These are phyloP conservation scores for Gavialis gangeticus DNA, from an alignment of 2,113 vertebrate species.

Conservation along the genomic window DNA sequence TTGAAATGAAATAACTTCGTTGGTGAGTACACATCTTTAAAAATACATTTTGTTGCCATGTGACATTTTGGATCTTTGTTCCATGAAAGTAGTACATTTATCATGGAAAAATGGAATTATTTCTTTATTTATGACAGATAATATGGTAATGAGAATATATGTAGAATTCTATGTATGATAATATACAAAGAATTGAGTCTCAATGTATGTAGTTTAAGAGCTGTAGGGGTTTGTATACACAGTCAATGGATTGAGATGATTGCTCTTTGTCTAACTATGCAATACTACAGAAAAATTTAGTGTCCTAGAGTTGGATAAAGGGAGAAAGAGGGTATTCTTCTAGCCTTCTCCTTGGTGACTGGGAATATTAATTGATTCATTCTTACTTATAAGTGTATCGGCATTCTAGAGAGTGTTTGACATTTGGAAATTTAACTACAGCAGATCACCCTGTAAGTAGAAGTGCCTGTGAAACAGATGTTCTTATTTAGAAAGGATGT, in stretches of 20 bases:
- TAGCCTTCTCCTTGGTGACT: background rate
- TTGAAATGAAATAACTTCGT: background rate
- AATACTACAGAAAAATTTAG: background rate
- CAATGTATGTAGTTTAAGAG: rapidly evolving
- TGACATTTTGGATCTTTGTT: background rate
- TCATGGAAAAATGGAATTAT: background rate
- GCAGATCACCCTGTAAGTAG: constrained; percentile 60
- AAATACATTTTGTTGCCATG: background rate
- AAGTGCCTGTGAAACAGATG: constrained; percentile 65
- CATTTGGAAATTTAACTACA: constrained; percentile 74
- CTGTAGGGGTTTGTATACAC: background rate
- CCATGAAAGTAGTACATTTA: background rate
- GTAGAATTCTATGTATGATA: background rate
- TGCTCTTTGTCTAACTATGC: background rate
- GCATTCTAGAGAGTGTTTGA: constrained; percentile 68
- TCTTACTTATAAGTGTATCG: constrained; percentile 23
- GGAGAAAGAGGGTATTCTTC: background rate
- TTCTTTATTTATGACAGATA: background rate
- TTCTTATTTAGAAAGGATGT: constrained; percentile 67
- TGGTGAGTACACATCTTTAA: background rate
- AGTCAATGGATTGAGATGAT: background rate
- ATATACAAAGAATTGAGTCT: background rate
- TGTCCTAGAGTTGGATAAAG: background rate
- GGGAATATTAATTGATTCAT: constrained; percentile 37
- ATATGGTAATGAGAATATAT: background rate